Conservation (phyloP, 2,113 vertebrate species). For the Gobiocypris rarus region DNA sequence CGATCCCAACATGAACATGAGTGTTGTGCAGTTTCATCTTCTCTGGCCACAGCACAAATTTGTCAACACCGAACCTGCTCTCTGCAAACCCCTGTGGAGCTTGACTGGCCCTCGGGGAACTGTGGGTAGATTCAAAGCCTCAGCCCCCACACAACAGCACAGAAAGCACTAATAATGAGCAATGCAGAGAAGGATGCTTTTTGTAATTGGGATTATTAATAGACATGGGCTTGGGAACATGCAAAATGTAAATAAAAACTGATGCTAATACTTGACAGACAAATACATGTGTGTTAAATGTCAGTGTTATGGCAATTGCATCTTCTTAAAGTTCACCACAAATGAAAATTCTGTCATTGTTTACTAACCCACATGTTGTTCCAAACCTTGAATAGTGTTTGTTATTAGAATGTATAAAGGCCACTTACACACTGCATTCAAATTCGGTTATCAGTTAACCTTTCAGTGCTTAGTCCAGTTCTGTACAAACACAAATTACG, state of each 20-base stretch:
- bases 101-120: slow-evolving; percentile 35
- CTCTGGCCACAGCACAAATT: slow-evolving; percentile 32
- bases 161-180: slow-evolving; percentile 6
- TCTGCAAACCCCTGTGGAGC: slow-evolving; percentile 31
- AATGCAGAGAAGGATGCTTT: background rate
- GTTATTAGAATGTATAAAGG: too few species aligned
- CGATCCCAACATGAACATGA: slow-evolving; percentile 22
- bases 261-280: background rate
- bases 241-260: background rate
- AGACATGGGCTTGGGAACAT: background rate
- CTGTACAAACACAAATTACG: too few species aligned
- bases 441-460: too few species aligned
- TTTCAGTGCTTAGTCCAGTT: too few species aligned
- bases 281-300: background rate
- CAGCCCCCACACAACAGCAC: background rate
- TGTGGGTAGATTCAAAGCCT: slow-evolving; percentile 34
- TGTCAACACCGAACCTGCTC: slow-evolving; percentile 43
- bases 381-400: too few species aligned
- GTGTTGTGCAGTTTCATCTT: slow-evolving; percentile 16
- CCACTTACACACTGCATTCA: too few species aligned
- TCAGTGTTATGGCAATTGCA: too few species aligned
- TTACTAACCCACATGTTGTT: too few species aligned
- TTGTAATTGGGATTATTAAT: background rate
- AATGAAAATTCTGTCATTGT: too few species aligned
- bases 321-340: too few species aligned